These are phyloP conservation scores for Geococcyx californianus DNA, from an alignment of 2,113 vertebrate species.

Conservation along the genomic window DNA sequence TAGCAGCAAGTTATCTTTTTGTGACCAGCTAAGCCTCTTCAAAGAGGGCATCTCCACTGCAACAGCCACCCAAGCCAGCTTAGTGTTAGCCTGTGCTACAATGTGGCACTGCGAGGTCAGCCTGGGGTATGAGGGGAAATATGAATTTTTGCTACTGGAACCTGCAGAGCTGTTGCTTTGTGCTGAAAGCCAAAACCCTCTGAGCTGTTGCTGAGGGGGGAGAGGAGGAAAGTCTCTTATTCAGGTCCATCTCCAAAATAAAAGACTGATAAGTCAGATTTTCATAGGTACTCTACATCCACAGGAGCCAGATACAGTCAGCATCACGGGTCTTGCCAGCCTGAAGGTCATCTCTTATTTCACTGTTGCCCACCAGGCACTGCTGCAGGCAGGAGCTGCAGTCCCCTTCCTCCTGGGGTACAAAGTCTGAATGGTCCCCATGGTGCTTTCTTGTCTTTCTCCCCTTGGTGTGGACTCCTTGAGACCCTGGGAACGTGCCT, in stretches of 20 bases:
- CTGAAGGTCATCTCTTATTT: not conserved
- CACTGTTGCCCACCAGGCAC: not conserved
- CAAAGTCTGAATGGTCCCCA: not conserved
- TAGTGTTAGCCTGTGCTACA: rapidly evolving
- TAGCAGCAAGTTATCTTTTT: not conserved
- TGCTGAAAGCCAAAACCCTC: not conserved
- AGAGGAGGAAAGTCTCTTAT: not conserved
- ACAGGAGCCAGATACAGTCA: not conserved
- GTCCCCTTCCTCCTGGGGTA: not conserved
- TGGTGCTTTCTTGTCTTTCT: not conserved
- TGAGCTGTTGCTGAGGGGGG: not conserved
- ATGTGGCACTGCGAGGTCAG: not conserved
- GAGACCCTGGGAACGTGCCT: not conserved
- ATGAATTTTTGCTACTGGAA: not conserved
- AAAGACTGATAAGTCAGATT: not conserved
- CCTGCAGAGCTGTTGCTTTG: not conserved
- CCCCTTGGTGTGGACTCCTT: not conserved
- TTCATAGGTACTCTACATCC: not conserved
- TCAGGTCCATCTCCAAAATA: not conserved
- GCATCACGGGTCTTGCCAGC: not conserved
- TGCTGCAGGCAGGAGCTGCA: not conserved
- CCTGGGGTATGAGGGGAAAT: not conserved
- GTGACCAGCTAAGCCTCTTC: not conserved
- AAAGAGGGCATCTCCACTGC: not conserved
- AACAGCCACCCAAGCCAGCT: not conserved